Evolutionary conservation across 2,113 vertebrate genomes (phyloP), one percentile per base, ranked within the genome.

Genomic region (Tenrec ecaudatus): DNA sequence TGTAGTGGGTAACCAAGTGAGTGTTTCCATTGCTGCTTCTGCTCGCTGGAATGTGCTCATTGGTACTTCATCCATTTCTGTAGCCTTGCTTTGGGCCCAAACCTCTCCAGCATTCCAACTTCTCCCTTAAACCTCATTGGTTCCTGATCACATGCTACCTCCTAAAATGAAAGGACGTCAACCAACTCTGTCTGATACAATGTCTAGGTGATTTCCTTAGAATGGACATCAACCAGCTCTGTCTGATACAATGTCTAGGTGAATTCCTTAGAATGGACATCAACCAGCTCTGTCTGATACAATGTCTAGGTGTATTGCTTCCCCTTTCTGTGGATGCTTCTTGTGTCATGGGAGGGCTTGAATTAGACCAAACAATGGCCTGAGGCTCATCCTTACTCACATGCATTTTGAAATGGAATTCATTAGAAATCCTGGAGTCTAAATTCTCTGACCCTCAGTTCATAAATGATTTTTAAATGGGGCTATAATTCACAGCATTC

Each of bases 401-500:
- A 2, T 2, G 3, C 1, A 33, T 4, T 7, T 40, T 31, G 40
- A 6, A 27, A 9, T 1, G 12, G 1, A 57, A 12, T 84, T 14
- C 6, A 3, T 1, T 83, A 23, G 47, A 68, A 79, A 88, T 82
- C 57, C n/a, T 0, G 4, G 23, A 8, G 2, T 84, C 33, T 87
- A 68, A 57, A 87, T 47, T 84, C 33, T 78, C 22, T 66, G 27
- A 60, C 22, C 15, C 20, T 62, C 66, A 27, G 7, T 64, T 88
- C 25, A 79, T 27, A 86, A 58, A 16, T n/a, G 33, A 20, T 75
- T 27, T 79, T 78, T 87, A n/a, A 20, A 84, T 78, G 27, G 40
- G 40, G 7, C 64, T 76, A 60, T 68, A 20, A 38, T 76, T 96
- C 79, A 84, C 58, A 91, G 79, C 58, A 43, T 27, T 91, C 38